Percentiles rank a stretch among this genome's conserved stretches.
Evolutionary conservation across 1,140 invertebrate genomes (phyloP).

Genomic region (Tribolium castaneum): DNA sequence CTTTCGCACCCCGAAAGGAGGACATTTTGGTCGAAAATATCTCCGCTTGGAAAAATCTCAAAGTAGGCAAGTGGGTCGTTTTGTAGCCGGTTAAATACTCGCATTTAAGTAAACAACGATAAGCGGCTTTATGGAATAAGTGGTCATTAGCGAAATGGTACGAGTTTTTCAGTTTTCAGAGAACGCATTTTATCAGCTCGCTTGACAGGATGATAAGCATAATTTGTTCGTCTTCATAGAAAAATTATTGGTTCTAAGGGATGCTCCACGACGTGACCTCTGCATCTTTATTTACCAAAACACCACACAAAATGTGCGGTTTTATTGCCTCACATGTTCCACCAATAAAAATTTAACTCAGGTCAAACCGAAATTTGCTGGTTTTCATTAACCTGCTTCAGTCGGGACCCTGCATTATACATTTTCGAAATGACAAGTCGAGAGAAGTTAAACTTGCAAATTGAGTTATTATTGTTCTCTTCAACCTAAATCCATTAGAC

Average conservation of each 20-base stretch:
- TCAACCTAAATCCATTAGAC: neutral
- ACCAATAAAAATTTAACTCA: neutral
- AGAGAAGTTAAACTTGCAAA: neutral
- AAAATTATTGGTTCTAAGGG: neutral
- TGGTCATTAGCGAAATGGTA: slow-evolving; percentile 22
- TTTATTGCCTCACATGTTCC: neutral
- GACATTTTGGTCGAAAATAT: slow-evolving; percentile 2
- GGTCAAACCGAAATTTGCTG: neutral
- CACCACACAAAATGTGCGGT: neutral
- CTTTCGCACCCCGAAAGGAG: slow-evolving; percentile 6
- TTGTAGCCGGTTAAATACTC: neutral
- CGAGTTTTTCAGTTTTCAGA: slow-evolving; percentile 7
- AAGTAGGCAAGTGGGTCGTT: slow-evolving; percentile 21
- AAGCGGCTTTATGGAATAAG: slow-evolving; percentile 5
- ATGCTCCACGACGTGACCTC: neutral
- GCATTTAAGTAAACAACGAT: slow-evolving; percentile 11
- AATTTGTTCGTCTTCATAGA: neutral
- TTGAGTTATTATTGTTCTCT: neutral
- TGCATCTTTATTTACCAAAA: neutral
- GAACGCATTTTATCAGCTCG: slow-evolving; percentile 4
- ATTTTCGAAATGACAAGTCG: neutral
- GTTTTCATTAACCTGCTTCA: neutral
- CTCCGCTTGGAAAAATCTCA: neutral
- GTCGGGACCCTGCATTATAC: neutral
- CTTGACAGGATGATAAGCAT: neutral